Percentiles rank a stretch among this genome's conserved stretches.
Evolutionary conservation across 2,113 vertebrate genomes (phyloP).

Genomic region (Hylia prasina): DNA sequence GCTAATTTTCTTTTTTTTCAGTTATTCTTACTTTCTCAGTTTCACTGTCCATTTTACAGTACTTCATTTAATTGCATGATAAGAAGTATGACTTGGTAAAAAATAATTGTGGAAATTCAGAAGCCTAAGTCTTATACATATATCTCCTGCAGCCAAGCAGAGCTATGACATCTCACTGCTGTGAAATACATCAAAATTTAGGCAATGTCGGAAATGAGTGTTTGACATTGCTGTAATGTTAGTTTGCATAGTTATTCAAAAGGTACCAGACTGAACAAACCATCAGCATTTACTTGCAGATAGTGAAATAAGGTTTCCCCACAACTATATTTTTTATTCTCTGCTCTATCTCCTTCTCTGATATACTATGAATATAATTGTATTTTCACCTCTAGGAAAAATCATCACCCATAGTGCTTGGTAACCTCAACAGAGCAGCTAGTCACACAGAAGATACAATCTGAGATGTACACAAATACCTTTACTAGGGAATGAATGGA

Average conservation of each 20-base stretch:
- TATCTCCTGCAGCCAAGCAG: not conserved
- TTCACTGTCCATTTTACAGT: not conserved
- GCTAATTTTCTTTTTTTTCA: not conserved
- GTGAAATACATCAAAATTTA: not conserved
- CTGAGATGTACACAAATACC: not conserved
- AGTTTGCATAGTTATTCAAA: not conserved
- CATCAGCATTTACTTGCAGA: not conserved
- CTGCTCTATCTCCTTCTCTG: not conserved
- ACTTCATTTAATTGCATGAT: not conserved
- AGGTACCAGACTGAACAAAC: not conserved
- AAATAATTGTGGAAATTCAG: not conserved
- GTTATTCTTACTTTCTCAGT: not conserved
- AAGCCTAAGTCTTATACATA: not conserved
- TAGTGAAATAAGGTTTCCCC: not conserved
- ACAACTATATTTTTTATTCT: not conserved
- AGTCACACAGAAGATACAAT: not conserved
- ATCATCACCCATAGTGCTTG: not conserved
- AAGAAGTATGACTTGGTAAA: not conserved
- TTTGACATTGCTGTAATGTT: not conserved
- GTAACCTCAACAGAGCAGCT: not conserved
- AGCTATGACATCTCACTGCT: not conserved
- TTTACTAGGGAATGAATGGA: not conserved
- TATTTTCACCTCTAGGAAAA: not conserved
- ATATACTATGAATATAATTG: not conserved
- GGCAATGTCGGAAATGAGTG: not conserved